Percentiles rank a stretch among this genome's conserved stretches.
phyloP scores from a whole-genome alignment of 2,113 vertebrate genomes.

The Empidonax alnorum region DNA sequence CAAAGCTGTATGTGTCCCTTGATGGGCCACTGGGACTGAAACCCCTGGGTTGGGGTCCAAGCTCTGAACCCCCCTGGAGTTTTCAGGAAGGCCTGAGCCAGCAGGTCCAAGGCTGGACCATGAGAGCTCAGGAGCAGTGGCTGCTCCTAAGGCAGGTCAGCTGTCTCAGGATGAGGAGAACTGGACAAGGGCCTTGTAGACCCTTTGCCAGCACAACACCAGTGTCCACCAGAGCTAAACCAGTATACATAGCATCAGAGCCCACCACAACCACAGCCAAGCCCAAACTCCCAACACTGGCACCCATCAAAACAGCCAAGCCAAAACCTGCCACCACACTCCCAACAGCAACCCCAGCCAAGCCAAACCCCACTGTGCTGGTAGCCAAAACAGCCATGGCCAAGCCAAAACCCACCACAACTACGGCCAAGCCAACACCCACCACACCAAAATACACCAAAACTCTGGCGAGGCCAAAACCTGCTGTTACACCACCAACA shows the following conservation, averaged over 20 bases:
- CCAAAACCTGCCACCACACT: neutral
- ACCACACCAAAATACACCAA: neutral
- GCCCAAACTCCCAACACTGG: too few relatives aligned
- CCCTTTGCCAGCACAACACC: neutral
- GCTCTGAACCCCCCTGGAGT: neutral
- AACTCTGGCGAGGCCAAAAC: neutral
- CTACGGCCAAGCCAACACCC: neutral
- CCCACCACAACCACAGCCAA: neutral
- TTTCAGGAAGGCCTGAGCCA: neutral
- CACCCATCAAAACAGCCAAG: neutral
- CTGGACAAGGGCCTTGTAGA: neutral
- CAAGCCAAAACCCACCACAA: neutral
- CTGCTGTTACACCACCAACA: neutral
- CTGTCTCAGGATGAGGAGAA: neutral
- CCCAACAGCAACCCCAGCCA: neutral
- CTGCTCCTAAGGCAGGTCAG: neutral
- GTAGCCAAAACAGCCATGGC: too few relatives aligned
- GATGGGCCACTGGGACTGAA: neutral
- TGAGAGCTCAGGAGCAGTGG: neutral
- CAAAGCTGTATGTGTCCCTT: rapidly evolving
- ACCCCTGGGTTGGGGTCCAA: neutral
- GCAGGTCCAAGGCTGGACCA: neutral
- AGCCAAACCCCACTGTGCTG: neutral
- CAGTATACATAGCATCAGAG: too few relatives aligned
- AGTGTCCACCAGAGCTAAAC: neutral